Percentiles rank a stretch among this genome's conserved stretches.
These are phyloP conservation scores for Uloborus plumipes DNA, from an alignment of 2,888 invertebrate species.

Conservation along the genomic window DNA sequence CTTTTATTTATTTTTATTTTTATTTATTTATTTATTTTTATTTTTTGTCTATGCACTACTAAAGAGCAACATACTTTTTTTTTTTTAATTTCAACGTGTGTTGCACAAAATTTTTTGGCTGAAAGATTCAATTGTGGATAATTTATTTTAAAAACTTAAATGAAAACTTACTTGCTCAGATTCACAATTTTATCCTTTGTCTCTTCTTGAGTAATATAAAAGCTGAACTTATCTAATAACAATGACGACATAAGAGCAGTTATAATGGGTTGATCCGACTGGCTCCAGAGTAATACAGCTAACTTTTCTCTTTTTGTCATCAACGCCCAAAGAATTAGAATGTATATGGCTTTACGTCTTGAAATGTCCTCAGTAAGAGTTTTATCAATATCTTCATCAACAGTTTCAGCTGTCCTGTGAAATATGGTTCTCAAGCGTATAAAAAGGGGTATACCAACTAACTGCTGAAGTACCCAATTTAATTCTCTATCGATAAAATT, in stretches of 20 bases:
- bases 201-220: slow-evolving; percentile 66
- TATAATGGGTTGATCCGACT: slow-evolving; percentile 68
- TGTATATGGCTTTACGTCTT: slow-evolving; percentile 67
- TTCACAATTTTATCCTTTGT: slow-evolving; percentile 66
- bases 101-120: too few relatives aligned
- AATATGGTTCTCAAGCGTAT: slow-evolving; percentile 69
- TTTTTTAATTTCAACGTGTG: too few relatives aligned
- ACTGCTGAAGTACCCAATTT: slow-evolving; percentile 68
- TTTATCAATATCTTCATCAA: slow-evolving; percentile 43
- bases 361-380: slow-evolving; percentile 44
- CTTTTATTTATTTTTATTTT: too few relatives aligned
- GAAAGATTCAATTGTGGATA: too few relatives aligned
- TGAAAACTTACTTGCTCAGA: slow-evolving; percentile 58
- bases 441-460: slow-evolving; percentile 69
- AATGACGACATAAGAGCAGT: slow-evolving; percentile 67
- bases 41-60: too few relatives aligned
- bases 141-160: too few relatives aligned
- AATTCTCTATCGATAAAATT: slow-evolving; percentile 67
- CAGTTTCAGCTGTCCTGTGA: slow-evolving; percentile 68
- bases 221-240: slow-evolving; percentile 64
- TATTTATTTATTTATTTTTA: too few relatives aligned
- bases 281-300: slow-evolving; percentile 67
- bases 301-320: slow-evolving; percentile 67
- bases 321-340: slow-evolving; percentile 68
- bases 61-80: too few relatives aligned